Percentiles rank a stretch among this genome's conserved stretches.
Evolutionary conservation across 2,797 vertebrate species (phyloP).

Genomic region (Clangula hyemalis): DNA sequence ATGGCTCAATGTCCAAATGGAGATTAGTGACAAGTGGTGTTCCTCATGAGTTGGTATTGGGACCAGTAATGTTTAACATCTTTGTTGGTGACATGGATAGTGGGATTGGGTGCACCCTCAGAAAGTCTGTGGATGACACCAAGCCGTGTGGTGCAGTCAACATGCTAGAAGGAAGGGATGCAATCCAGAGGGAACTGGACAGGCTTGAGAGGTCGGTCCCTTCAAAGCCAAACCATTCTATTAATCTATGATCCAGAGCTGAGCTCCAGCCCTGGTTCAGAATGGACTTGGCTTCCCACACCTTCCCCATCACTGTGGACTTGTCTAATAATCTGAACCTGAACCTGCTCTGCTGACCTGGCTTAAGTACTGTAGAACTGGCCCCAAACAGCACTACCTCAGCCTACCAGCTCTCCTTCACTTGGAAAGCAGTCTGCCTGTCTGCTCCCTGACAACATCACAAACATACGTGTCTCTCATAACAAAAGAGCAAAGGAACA

Average conservation of each 20-base stretch:
- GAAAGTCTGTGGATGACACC: too few species aligned
- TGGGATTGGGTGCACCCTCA: too few species aligned
- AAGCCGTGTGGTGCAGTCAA: too few species aligned
- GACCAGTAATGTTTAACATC: too few species aligned
- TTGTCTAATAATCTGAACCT: not conserved
- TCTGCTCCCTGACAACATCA: not conserved
- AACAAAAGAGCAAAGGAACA: not conserved
- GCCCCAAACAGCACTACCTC: not conserved
- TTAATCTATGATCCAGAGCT: not conserved
- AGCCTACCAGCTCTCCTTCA: not conserved
- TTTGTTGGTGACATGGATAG: too few species aligned
- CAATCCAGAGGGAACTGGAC: too few species aligned
- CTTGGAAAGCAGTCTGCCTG: not conserved
- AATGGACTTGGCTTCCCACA: not conserved
- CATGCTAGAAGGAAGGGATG: too few species aligned
- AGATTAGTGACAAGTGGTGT: too few species aligned
- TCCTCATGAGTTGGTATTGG: too few species aligned
- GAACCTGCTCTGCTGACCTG: not conserved
- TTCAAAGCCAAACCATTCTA: too few species aligned
- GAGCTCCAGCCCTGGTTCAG: not conserved
- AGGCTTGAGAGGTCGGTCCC: too few species aligned
- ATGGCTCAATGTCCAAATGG: too few species aligned
- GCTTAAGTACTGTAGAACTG: not conserved
- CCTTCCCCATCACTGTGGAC: not conserved
- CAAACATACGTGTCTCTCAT: not conserved